Evolutionary conservation across 2,113 vertebrate species (phyloP), one percentile per base, ranked within the genome.

Genomic region (Polyodon spathula): DNA sequence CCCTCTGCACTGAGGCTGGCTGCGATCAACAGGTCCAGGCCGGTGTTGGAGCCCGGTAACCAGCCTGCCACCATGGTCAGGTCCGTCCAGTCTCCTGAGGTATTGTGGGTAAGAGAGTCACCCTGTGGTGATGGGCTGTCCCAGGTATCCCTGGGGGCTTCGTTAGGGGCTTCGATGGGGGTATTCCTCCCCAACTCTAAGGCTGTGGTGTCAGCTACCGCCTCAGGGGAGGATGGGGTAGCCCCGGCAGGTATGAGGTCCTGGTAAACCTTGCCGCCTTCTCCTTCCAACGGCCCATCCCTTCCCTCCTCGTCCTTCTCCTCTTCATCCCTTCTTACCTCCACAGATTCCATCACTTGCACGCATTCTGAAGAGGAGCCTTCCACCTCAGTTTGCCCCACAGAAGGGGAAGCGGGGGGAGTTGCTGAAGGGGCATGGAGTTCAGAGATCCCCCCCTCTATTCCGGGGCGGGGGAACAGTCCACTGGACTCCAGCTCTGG

Each of bases 11-110:
- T 81, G 61, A 96, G 86, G 52, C 90, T 86, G 2, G 94, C 95
- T 0, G 93, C 93, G 16, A 98, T 93, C 63, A 98, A 80, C 4
- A 88, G 84, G 56, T 98, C 93, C 78, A 98, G 82, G 64, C 93
- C 93, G 0, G 81, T 86, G 66, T 82, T 85, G 50, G 82, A 75
- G 64, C 77, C 78, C 5, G 69, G 57, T 51, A 74, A 65, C 69
- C 79, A 78, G 16, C 84, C 66, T 55, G 42, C 54, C 46, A 6
- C 63, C 12, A 39, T 62, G 43, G 52, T 68, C 63, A n/a, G n/a
- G 27, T 38, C 50, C 41, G 71, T 0, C 9, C 42, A 2, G 14
- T 66, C 64, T 66, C 43, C 59, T 37, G 71, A 1, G 39, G 61
- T 43, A 9, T 16, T 55, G 37, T 55, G 53, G 8, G 4, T 55